Evolutionary conservation across 2,888 invertebrate genomes (phyloP).

Genomic region (Leistus spinibarbis): DNA sequence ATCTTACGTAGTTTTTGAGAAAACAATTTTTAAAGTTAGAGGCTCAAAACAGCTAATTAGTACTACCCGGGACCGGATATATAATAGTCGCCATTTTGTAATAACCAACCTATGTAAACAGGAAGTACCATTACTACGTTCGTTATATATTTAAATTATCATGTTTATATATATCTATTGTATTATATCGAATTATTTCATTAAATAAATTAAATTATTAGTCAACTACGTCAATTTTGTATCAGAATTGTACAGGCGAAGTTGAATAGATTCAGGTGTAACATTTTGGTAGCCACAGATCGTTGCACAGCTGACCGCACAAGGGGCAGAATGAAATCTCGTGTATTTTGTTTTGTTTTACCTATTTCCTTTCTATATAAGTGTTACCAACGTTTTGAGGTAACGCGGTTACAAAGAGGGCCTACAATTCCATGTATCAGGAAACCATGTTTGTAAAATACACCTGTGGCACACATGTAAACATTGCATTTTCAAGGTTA

Average conservation of each 20-base stretch:
- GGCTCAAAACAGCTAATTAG: no score
- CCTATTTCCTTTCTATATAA: not conserved
- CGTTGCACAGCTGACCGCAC: not conserved
- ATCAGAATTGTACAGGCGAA: no score
- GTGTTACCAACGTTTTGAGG: not conserved
- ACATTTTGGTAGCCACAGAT: not conserved
- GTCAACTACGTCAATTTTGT: not conserved
- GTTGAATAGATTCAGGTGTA: no score
- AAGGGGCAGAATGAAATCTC: not conserved
- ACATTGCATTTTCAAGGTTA: constrained; percentile 6
- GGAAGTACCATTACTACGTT: not conserved
- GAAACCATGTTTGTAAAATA: not conserved
- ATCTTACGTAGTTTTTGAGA: no score
- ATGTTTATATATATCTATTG: no score
- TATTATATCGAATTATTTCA: no score
- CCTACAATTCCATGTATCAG: not conserved
- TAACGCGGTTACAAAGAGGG: not conserved
- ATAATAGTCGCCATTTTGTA: not conserved
- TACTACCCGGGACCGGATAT: no score
- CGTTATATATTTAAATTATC: no score
- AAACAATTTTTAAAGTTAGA: not conserved
- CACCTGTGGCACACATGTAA: constrained; percentile 23
- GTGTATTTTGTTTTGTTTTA: no score
- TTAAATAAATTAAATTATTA: not conserved
- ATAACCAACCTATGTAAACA: not conserved